Base-by-base conservation (phyloP, 2,888 invertebrate genomes). In the Agriopis leucophaearia region DNA sequence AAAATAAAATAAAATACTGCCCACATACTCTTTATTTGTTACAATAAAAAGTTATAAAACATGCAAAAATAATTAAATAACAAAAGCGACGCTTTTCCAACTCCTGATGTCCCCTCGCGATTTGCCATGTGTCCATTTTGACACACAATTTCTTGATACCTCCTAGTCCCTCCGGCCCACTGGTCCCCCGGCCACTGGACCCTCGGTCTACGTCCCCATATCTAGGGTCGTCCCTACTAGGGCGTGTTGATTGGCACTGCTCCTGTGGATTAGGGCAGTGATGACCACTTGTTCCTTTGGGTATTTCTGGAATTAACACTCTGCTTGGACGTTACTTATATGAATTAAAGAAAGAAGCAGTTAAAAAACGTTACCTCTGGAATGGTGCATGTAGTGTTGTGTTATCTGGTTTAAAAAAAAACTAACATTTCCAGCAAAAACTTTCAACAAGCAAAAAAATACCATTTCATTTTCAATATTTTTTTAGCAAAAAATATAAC, bases 191-290 rank as follows among this genome's bases (percentile, higher is more conserved):
- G 3, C 16, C 36, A n/a, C 64, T 58, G 64, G 52, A 58, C 65
- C 65, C 50, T 69, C 64, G 54, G 72, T 71, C 73, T 70, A 74
- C 64, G 74, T 47, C 82, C 83, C 64, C 71, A 76, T 80, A 78
- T 81, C 84, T 78, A 70, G 80, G 79, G 73, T 71, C 65, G 74
- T 81, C 82, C 80, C 85, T 78, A 69, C 74, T 73, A 77, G 81
- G 85, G 81, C 83, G 90, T 90, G 93, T 90, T 92, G 93, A 93
- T 92, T 93, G 92, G 89, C 79, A 85, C 83, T 81, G 86, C 89
- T 88, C 80, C 81, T 88, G 82, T 89, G 90, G 91, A 92, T 93
- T 92, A 92, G 86, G 87, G 81, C 79, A 76, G 76, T 74, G 86
- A 88, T 91, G 90, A 89, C 92, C 92, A 91, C 90, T 90, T 81